These are phyloP conservation scores for Drosophila putrida DNA, from an alignment of 2,888 invertebrate species.

Conservation along the genomic window DNA sequence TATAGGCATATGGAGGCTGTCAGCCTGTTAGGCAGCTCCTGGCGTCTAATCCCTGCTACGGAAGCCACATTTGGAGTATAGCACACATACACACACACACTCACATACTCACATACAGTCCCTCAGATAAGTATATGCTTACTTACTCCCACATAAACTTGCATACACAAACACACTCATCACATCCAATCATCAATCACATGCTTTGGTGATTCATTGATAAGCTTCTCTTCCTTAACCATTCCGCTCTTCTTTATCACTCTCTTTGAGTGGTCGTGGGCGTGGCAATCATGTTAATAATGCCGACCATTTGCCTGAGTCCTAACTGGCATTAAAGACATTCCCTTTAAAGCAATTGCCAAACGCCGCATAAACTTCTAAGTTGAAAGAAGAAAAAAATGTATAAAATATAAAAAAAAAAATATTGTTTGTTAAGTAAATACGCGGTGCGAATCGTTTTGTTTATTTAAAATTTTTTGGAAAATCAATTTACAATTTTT, in stretches of 20 bases:
- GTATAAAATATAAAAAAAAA: background rate
- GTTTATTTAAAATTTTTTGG: slow-evolving; percentile 72
- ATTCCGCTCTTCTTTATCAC: slow-evolving; percentile 9
- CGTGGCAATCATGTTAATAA: slow-evolving; percentile 75
- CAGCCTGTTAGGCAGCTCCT: slow-evolving; percentile 43
- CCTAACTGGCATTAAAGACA: slow-evolving; percentile 35
- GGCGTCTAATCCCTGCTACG: slow-evolving; percentile 69
- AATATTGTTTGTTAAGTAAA: slow-evolving; percentile 42
- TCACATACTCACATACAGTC: slow-evolving; percentile 29
- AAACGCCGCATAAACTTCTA: slow-evolving; percentile 2
- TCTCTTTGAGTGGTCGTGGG: slow-evolving; percentile 14
- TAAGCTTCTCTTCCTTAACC: slow-evolving; percentile 51
- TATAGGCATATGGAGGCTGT: slow-evolving; percentile 62
- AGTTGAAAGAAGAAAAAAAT: slow-evolving; percentile 20
- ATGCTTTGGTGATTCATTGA: slow-evolving; percentile 81
- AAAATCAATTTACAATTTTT: slow-evolving; percentile 74
- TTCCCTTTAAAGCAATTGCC: slow-evolving; percentile 24
- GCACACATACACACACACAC: slow-evolving; percentile 31
- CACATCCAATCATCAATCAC: slow-evolving; percentile 80
- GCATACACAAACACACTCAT: slow-evolving; percentile 40
- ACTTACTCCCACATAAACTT: slow-evolving; percentile 39
- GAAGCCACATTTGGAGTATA: slow-evolving; percentile 69
- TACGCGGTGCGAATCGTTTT: slow-evolving; percentile 41
- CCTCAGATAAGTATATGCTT: slow-evolving; percentile 54
- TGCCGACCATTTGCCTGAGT: slow-evolving; percentile 57